phyloP scores from a whole-genome alignment of 2,797 vertebrate genomes.

The Molossus molossus region DNA sequence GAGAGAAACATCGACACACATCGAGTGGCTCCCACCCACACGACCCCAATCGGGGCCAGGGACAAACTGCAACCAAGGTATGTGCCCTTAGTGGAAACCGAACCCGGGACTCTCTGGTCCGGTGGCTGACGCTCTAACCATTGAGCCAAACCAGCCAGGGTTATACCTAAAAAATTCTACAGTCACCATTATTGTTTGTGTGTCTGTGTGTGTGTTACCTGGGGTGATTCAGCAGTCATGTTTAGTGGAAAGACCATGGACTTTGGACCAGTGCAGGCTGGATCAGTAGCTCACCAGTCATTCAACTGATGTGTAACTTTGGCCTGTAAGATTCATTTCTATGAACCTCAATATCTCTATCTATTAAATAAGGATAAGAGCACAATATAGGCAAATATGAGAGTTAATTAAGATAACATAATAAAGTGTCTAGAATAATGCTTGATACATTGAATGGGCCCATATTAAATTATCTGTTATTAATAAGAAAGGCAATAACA shows the following conservation, averaged over 20 bases:
- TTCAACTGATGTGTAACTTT: not conserved
- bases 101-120: too few relatives aligned
- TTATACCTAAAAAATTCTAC: not conserved
- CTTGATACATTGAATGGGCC: not conserved
- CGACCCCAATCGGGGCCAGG: too few relatives aligned
- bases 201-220: not conserved
- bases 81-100: too few relatives aligned
- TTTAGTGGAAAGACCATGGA: not conserved
- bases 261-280: not conserved
- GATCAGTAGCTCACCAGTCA: not conserved
- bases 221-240: not conserved
- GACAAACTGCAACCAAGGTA: too few relatives aligned
- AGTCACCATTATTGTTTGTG: not conserved
- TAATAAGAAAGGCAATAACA: constrained; percentile 2
- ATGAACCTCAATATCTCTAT: not conserved
- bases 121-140: too few relatives aligned
- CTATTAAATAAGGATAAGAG: not conserved
- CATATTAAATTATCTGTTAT: not conserved
- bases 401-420: not conserved
- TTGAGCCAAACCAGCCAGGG: too few relatives aligned
- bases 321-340: not conserved
- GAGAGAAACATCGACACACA: too few relatives aligned
- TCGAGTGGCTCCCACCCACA: too few relatives aligned
- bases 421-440: not conserved
- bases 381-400: not conserved